Evolutionary conservation across 2,113 vertebrate genomes (phyloP), one percentile per base, ranked within the genome.

Genomic region (Cnemophilus loriae): DNA sequence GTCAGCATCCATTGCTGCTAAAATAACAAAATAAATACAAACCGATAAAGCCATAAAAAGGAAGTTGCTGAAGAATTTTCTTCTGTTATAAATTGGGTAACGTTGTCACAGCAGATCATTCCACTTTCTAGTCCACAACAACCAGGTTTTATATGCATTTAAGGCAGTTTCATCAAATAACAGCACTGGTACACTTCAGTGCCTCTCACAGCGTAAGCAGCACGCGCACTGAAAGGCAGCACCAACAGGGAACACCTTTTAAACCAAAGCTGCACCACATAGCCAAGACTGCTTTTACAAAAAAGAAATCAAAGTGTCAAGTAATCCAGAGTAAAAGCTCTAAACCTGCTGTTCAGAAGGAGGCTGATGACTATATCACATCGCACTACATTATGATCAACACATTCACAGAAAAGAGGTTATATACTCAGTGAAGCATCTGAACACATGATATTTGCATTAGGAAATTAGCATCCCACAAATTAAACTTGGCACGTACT

Each of bases 381-480:
- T 80, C 37, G 83, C 46, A 33, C 44, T 81, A 15, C 13, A 74
- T 60, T 75, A 68, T 11, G 47, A 84, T 42, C 24, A 46, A 56
- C 49, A 64, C 61, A 71, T 74, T 84, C 73, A 46, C 19, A 91
- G 73, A 75, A 67, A 74, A 59, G 13, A 65, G 23, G 28, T 81
- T 88, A 81, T n/a, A 56, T 6, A 87, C 16, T 27, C 74, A 90
- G 44, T 44, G 83, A 95, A 81, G 56, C 80, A 87, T 56, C 78
- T 90, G 90, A 96, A 49, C 49, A 77, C 57, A 26, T 59, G 22
- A 46, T 80, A 93, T 89, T 82, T 88, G 44, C 79, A 68, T 86
- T 90, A 81, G 68, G 68, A 97, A 93, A 95, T 95, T 84, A 95
- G 86, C 64, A 84, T 75, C 11, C 37, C 37, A 44, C 67, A 96